phyloP scores from a whole-genome alignment of 2,113 vertebrate species.

The Myrmecobius fasciatus region DNA sequence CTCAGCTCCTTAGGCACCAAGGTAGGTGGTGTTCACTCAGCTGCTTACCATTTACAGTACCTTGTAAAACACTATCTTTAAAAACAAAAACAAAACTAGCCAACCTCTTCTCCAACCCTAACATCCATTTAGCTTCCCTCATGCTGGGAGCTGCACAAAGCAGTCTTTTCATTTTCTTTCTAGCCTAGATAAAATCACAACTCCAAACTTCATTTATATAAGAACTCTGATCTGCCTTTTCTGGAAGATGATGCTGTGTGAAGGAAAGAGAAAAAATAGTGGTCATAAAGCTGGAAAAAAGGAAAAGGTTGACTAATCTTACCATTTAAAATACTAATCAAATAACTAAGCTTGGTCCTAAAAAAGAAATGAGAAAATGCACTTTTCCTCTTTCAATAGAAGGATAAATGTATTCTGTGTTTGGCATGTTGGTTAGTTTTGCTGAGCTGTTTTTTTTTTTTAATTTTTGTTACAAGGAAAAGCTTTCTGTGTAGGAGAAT shows the following conservation, averaged over 20 bases:
- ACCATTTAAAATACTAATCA: neutral
- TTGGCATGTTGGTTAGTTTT: neutral
- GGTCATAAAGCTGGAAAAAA: neutral
- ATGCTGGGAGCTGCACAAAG: neutral
- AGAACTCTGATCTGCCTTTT: neutral
- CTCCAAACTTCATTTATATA: neutral
- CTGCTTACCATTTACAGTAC: neutral
- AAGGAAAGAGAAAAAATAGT: neutral
- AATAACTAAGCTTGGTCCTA: neutral
- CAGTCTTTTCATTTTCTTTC: neutral
- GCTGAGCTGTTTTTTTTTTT: neutral
- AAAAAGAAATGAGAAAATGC: neutral
- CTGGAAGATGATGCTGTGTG: neutral
- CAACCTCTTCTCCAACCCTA: neutral
- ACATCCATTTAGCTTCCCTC: neutral
- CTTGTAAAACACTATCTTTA: neutral
- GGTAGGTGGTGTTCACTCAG: neutral
- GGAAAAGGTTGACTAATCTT: neutral
- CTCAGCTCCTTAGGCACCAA: neutral
- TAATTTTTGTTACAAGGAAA: neutral
- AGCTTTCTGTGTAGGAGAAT: neutral
- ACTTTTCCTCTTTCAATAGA: neutral
- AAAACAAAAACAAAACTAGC: neutral
- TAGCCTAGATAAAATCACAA: neutral
- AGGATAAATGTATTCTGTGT: neutral